Evolutionary conservation across 2,113 vertebrate species (phyloP).

Genomic region (Stegastes partitus): DNA sequence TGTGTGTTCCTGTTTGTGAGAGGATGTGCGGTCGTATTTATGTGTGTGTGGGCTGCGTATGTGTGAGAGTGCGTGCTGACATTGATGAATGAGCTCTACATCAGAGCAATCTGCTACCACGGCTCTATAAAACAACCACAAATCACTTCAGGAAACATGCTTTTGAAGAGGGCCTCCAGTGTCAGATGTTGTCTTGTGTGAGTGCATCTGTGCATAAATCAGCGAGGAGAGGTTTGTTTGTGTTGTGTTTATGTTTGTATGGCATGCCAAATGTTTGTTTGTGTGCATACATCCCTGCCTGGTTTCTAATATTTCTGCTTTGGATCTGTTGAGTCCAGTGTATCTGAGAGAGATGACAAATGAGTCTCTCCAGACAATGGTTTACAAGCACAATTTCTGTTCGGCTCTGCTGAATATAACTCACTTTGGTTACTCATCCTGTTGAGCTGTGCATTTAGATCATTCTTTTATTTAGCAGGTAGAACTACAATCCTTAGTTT

Average conservation of each 20-base stretch:
- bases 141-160: constrained; percentile 71
- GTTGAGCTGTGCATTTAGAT: too few species aligned
- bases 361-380: neutral
- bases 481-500: too few species aligned
- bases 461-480: too few species aligned
- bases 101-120: constrained; percentile 71
- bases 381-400: constrained; percentile 6
- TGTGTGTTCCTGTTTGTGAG: constrained; percentile 1
- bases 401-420: neutral
- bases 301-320: constrained; percentile 1
- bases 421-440: neutral
- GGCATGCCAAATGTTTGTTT: neutral
- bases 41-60: constrained; percentile 13
- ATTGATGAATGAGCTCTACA: constrained; percentile 76
- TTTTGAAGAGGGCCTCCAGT: constrained; percentile 54
- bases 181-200: constrained; percentile 58
- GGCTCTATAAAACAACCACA: constrained; percentile 67
- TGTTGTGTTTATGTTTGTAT: neutral
- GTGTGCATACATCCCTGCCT: neutral
- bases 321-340: neutral
- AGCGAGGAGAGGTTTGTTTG: constrained; percentile 5
- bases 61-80: constrained; percentile 55
- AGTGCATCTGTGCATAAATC: constrained; percentile 59
- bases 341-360: constrained; percentile 4
- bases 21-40: constrained; percentile 13